These are phyloP conservation scores for Amphimallon solstitiale DNA, from an alignment of 2,888 invertebrate species.

Conservation along the genomic window DNA sequence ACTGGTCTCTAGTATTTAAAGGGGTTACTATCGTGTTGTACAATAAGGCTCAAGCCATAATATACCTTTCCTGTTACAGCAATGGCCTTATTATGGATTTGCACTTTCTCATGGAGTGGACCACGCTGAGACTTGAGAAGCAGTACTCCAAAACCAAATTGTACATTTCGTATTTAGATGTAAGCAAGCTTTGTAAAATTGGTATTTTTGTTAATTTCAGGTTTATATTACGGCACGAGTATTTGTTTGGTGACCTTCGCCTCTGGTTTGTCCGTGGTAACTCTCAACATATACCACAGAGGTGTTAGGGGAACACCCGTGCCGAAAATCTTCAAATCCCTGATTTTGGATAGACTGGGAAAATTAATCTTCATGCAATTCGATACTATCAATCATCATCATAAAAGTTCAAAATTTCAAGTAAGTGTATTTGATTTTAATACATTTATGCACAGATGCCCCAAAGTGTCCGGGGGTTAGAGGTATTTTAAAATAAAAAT, in stretches of 20 bases:
- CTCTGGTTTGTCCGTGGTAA: constrained; percentile 83
- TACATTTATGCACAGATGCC: too few species aligned
- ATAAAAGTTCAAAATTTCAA: constrained; percentile 54
- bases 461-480: too few species aligned
- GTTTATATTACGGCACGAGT: constrained; percentile 84
- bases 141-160: neutral
- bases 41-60: too few species aligned
- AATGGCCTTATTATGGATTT: too few species aligned
- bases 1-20: too few species aligned
- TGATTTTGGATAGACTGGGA: constrained; percentile 80
- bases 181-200: neutral
- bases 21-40: too few species aligned
- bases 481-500: too few species aligned
- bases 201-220: constrained; percentile 65
- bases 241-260: constrained; percentile 85
- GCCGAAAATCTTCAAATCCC: constrained; percentile 74
- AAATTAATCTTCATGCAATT: constrained; percentile 78
- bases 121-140: too few species aligned
- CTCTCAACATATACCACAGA: constrained; percentile 86
- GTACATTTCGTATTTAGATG: neutral
- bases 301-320: constrained; percentile 84
- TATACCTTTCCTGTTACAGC: too few species aligned
- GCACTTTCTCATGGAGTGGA: too few species aligned
- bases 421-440: constrained; percentile 44
- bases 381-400: constrained; percentile 63